Base-by-base conservation (phyloP, 1,140 invertebrate genomes). In the Eulimnadia texana region DNA sequence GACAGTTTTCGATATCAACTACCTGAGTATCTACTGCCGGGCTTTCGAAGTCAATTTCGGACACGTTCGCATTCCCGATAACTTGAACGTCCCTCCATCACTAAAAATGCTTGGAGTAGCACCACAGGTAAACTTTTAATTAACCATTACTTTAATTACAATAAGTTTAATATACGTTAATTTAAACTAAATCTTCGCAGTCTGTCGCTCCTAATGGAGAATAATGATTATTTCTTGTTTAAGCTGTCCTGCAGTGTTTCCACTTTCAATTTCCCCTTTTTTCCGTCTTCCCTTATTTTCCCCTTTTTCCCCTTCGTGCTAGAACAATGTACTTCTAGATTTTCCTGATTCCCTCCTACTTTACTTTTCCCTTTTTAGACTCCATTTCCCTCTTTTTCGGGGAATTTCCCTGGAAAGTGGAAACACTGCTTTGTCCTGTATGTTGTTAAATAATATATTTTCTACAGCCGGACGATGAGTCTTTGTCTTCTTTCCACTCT, bases 11-110 rank as follows among this genome's bases (percentile, higher is more conserved):
- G 89, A 84, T 74, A 90, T 84, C 73, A 90, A 82, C 50, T 89
- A 82, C 77, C 90, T 85, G 77, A 88, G 86, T 64, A 83, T 89
- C 64, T 94, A 85, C 86, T 90, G 87, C 68, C 83, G 86, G 72
- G 86, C 88, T 13, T 93, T 91, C 73, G 84, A 85, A 23, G 88
- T 91, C 1, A 87, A 93, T 74, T 94, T 94, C 70, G 91, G 89
- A 1, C 87, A 92, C 72, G 79, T 93, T 10, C 70, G 79, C 61
- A 80, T 94, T 61, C 86, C 89, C 0, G 72, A 76, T 42, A 74
- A 81, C 27, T 71, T 86, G 42, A 90, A 90, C 71, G 85, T 94
- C 1, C 91, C 91, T 54, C 91, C 91, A 23, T 92, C 88, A 3
- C 80, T 93, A 20, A 88, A 86, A 75, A 93, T 93, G 89, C 81